Evolutionary conservation across 2,888 invertebrate species (phyloP), one percentile per base, ranked within the genome.

Genomic region (Cabera pusaria): DNA sequence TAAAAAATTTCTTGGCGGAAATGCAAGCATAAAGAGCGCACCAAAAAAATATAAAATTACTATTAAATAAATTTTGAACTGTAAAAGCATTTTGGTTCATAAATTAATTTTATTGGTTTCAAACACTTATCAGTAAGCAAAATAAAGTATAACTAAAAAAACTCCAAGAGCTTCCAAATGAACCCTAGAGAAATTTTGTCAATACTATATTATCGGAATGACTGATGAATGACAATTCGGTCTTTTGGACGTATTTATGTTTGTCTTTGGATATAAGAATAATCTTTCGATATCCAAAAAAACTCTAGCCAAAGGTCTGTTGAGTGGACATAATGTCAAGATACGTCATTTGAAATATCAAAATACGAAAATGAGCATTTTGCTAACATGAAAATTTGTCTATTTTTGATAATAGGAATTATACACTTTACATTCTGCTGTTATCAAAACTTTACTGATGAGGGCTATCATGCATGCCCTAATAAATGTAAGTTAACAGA

Each of bases 1-100:
- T 12, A 72, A 64, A 56, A 64, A 87, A 59, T 88, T 87, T 47
- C 88, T 67, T 0, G 87, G 86, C 19, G 87, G 82, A 66, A 78
- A 88, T 39, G 79, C 54, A 33, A 75, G 22, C 68, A 85, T 78
- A 56, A 80, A 88, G 1, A 81, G 44, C 33, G 58, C 66, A 32
- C 87, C 87, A 27, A 80, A 70, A 20, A 80, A 59, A 48, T 86
- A 88, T 43, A 82, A 40, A 22, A 71, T 39, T 6, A 59, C 60
- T 48, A 85, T 67, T 44, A 84, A 68, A 60, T 79, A 82, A 31
- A 83, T 50, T 74, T 88, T 88, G 36, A 85, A 64, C 50, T 83
- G 77, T 41, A 87, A 64, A 52, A 86, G 63, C 87, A 87, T 88
- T 44, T 34, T 64, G 33, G 9, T 10, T 23, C 5, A 33, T 16